Evolutionary conservation across 2,888 invertebrate species (phyloP), one percentile per base, ranked within the genome.

Genomic region (Oasisia sp.): DNA sequence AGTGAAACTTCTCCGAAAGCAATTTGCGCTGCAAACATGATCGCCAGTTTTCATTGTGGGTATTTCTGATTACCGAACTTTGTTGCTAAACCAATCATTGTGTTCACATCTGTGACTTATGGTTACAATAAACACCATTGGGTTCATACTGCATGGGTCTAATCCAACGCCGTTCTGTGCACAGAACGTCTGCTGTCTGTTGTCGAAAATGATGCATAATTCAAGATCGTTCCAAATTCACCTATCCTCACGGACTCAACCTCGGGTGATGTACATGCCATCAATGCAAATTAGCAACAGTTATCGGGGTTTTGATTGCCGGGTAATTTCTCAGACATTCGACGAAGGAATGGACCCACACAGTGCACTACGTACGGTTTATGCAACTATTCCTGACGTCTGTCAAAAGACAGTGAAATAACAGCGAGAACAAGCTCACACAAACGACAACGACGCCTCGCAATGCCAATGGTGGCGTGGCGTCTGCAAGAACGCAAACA

Each of bases 341-440:
- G 14, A 27, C 74, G 74, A 19, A 50, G 74, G 74, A 74, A 74
- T 74, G 74, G 74, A 74, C 74, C 74, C 74, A 74, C 74, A 27
- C 74, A 74, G 74, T 74, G 50, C 50, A 50, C 50, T 50, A 14
- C 50, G 50, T 50, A 50, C 50, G 12, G 50, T 50, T 74, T n/a
- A 74, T 74, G 74, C 74, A 74, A 74, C 74, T 74, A 27, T 74
- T 74, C 74, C 74, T 74, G 74, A n/a, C 74, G 74, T 27, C 74
- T 74, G 74, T 74, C 74, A 74, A 74, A 74, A 74, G 74, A 74
- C 74, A 74, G 74, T 74, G 19, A 74, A 74, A 74, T 74, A 74
- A 74, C 74, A 74, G 74, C 74, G 74, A 74, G 74, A 74, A 74
- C 74, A 74, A 74, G 74, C 74, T 74, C 74, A 74, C 74, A 27